Base-by-base conservation (phyloP, 2,113 vertebrate species). In the Seriola rivoliana region DNA sequence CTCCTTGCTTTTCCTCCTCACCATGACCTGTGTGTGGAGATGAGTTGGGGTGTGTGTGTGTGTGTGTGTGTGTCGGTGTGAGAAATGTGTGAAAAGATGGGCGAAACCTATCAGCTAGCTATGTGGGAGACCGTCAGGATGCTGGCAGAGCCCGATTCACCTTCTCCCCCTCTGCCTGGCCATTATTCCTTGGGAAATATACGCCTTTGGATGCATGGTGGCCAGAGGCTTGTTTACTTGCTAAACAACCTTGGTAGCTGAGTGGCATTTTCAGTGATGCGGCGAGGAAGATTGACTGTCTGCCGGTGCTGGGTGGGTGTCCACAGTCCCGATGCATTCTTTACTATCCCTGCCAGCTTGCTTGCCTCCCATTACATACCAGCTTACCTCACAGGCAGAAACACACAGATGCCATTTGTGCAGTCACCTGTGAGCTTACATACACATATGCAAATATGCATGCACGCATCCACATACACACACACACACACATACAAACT, bases 221-320 rank as follows among this genome's bases (percentile, higher is more conserved):
- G 88, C 85, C 82, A 87, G 78, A 69, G 84, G 83, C 84, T 92
- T 94, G 93, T 94, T 93, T 94, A 94, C 87, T 91, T 84, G 86
- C 91, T 87, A 85, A 93, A 88, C 92, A 93, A 87, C 85, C 89
- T 91, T 86, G 85, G 87, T 88, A 75, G 85, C 76, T 54, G 86
- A 89, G 77, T 80, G 87, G 80, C 87, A 85, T 90, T 91, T 92
- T 89, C 82, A 79, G 78, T 82, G 78, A 89, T 81, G 90, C 78
- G 13, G 85, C 13, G 69, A 75, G 81, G 90, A 91, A 92, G 90
- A 93, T 90, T 93, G 93, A 90, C 91, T 91, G 88, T 88, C 79
- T 78, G 72, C 85, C 42, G 38, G 64, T 50, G 38, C 80, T 29
- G 87, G 84, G 78, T 75, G 82, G 88, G 88, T 71, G 90, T 89